phyloP scores from a whole-genome alignment of 64 coral and sea anemone genomes.

The Porites lutea region DNA sequence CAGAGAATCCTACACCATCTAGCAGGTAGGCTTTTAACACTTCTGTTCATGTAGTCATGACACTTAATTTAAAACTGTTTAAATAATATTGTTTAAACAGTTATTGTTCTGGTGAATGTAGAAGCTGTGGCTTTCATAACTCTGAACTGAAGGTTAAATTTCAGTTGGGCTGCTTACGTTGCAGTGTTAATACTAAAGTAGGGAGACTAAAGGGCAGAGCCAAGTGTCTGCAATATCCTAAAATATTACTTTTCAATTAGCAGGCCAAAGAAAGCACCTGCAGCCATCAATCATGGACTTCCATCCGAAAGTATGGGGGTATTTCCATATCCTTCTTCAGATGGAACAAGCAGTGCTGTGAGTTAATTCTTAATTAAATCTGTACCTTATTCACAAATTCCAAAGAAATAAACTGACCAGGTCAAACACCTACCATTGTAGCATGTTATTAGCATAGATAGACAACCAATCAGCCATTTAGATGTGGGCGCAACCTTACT shows the following conservation, averaged over 20 bases:
- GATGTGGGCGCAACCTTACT: no score
- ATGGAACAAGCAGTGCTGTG: conserved; percentile 74
- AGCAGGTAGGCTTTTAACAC: not conserved
- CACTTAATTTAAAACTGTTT: no score
- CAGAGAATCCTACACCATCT: conserved; percentile 9
- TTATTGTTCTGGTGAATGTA: no score
- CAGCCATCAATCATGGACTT: conserved; percentile 45
- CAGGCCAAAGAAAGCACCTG: conserved; percentile 81
- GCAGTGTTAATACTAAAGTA: no score
- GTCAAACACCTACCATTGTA: no score
- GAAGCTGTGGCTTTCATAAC: no score
- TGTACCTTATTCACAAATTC: not conserved
- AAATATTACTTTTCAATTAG: not conserved
- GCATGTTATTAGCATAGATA: no score
- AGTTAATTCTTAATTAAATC: not conserved
- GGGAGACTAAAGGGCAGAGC: no score
- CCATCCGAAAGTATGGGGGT: conserved; percentile 59
- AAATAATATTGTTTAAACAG: no score
- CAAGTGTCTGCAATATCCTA: no score
- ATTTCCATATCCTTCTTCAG: conserved; percentile 46
- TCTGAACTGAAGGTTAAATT: not conserved
- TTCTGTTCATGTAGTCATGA: no score
- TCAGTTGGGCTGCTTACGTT: not conserved
- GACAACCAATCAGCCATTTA: no score
- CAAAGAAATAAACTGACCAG: not conserved